Conservation (phyloP, 2,888 invertebrate genomes). For the Xestia c-nigrum region DNA sequence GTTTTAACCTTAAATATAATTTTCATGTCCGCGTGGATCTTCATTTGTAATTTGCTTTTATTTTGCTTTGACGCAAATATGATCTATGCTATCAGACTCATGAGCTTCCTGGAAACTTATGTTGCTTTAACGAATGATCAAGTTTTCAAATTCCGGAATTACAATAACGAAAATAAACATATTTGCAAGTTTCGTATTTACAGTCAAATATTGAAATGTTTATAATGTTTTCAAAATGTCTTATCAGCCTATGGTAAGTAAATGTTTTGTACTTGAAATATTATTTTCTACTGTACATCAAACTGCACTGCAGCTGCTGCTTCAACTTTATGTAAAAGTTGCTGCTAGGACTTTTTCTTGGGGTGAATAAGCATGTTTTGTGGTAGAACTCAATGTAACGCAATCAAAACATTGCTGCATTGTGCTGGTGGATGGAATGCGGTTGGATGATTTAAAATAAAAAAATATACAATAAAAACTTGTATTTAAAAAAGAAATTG, state of each 20-base stretch:
- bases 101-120: conserved; percentile 14
- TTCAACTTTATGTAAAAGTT: no score
- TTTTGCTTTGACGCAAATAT: conserved; percentile 23
- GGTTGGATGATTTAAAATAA: no score
- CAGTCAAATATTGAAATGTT: conserved; percentile 17
- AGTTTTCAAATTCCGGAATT: no score
- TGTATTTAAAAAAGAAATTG: no score
- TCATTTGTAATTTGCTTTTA: not conserved
- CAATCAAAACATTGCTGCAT: no score
- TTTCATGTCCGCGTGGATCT: not conserved
- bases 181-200: not conserved
- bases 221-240: not conserved
- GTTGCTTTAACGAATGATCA: not conserved
- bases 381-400: no score
- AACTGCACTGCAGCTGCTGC: no score
- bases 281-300: no score
- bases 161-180: not conserved
- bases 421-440: no score
- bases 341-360: no score
- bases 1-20: not conserved
- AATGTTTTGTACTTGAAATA: not conserved
- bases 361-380: no score
- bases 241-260: conserved; percentile 7
- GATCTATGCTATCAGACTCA: conserved; percentile 4
- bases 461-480: no score